phyloP scores from a whole-genome alignment of 2,113 vertebrate genomes.

The Gila orcuttii region DNA sequence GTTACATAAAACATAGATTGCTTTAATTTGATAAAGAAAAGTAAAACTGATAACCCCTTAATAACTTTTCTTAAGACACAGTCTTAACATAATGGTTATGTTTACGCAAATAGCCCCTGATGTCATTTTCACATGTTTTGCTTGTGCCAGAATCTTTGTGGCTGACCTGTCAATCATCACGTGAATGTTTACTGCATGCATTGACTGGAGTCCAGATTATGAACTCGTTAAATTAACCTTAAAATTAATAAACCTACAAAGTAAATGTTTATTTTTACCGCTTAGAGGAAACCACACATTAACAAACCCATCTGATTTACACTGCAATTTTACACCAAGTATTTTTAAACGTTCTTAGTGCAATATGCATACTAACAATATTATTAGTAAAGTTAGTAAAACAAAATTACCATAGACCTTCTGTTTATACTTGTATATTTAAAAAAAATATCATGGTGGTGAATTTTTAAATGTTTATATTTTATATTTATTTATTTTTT shows the following conservation, averaged over 20 bases:
- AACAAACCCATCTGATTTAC: neutral
- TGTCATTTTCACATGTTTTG: neutral
- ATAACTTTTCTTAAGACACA: too few relatives aligned
- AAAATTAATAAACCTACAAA: neutral
- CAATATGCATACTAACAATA: neutral
- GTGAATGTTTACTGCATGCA: neutral
- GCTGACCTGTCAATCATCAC: neutral
- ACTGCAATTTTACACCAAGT: neutral
- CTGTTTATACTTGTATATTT: neutral
- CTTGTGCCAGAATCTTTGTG: neutral
- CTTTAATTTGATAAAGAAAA: too few relatives aligned
- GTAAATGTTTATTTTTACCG: neutral
- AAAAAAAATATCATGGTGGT: neutral
- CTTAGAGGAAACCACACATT: neutral
- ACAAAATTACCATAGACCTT: neutral
- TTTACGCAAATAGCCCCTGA: rapidly evolving
- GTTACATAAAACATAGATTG: too few relatives aligned
- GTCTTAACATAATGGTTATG: too few relatives aligned
- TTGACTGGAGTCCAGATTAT: neutral
- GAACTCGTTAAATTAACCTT: neutral
- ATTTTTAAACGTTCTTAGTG: too few relatives aligned
- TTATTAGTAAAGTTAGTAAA: neutral
- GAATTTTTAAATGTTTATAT: neutral
- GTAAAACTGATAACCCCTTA: too few relatives aligned
- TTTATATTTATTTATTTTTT: too few relatives aligned